A percentile compares a stretch with the other conserved stretches of the same genome.
These are phyloP conservation scores for Heliconius sara DNA, from an alignment of 2,888 invertebrate species.

Conservation along the genomic window DNA sequence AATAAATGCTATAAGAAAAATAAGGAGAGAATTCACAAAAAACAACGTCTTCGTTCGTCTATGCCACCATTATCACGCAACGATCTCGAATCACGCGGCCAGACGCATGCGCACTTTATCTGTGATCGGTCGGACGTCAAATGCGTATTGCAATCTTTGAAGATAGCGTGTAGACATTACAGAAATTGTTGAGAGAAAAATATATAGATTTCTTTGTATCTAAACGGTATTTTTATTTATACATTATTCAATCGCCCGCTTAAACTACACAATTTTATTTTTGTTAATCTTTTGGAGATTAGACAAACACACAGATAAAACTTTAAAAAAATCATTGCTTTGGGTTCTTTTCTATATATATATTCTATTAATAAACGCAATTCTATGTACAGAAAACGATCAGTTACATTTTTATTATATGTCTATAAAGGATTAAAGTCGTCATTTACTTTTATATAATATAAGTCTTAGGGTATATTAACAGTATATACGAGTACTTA, in stretches of 20 bases:
- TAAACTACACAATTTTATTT: too few species aligned
- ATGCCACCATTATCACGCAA: conserved; percentile 37
- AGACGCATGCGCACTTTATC: conserved; percentile 44
- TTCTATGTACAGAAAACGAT: too few species aligned
- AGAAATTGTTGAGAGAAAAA: neutral
- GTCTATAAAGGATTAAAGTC: too few species aligned
- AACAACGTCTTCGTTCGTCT: conserved; percentile 25
- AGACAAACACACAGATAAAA: too few species aligned
- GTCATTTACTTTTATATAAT: too few species aligned
- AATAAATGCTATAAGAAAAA: neutral
- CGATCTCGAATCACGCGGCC: conserved; percentile 40
- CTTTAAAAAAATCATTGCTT: too few species aligned
- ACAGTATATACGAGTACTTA: too few species aligned
- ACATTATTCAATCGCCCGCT: neutral
- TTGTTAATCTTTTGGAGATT: too few species aligned
- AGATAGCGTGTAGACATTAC: conserved; percentile 23
- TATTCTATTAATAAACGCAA: too few species aligned
- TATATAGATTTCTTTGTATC: neutral
- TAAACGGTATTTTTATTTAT: neutral
- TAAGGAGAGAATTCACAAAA: conserved; percentile 14
- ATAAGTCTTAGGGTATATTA: too few species aligned
- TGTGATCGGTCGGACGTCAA: conserved; percentile 41
- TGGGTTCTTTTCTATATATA: too few species aligned
- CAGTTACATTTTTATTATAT: too few species aligned
- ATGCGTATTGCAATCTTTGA: conserved; percentile 44